These are phyloP conservation scores for Chiloscyllium punctatum DNA, from an alignment of 2,797 vertebrate species.

Conservation along the genomic window DNA sequence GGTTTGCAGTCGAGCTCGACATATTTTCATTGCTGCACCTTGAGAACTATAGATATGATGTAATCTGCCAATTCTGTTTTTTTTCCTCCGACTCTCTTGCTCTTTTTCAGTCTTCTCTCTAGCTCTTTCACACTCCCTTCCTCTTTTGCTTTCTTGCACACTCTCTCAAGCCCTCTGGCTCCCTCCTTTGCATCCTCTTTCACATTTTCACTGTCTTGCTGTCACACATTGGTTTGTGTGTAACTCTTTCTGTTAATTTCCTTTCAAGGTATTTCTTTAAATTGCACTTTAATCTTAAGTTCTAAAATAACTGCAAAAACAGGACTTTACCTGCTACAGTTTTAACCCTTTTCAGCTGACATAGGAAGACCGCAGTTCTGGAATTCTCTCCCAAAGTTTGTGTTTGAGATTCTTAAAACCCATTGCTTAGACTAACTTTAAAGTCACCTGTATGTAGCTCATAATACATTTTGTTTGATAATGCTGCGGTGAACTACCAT, in stretches of 20 bases:
- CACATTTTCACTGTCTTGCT: background rate
- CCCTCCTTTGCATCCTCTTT: too few relatives aligned
- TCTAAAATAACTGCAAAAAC: background rate
- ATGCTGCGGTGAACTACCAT: background rate
- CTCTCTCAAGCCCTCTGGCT: too few relatives aligned
- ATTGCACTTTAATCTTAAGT: background rate
- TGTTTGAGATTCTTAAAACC: background rate
- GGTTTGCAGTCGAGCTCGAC: background rate
- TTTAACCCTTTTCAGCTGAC: background rate
- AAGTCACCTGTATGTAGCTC: background rate
- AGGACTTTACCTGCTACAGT: background rate
- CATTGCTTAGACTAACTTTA: background rate
- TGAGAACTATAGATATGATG: background rate
- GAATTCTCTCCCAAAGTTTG: background rate
- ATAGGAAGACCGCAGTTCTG: background rate
- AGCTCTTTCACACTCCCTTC: too few relatives aligned
- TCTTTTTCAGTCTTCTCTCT: too few relatives aligned
- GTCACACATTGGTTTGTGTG: background rate
- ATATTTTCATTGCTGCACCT: background rate
- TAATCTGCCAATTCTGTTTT: background rate
- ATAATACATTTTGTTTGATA: background rate
- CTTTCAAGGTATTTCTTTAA: background rate
- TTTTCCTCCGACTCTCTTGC: background rate
- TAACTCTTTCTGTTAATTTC: background rate
- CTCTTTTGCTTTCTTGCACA: too few relatives aligned